These are phyloP conservation scores for Gallinago nigripennis DNA, from an alignment of 2,797 vertebrate genomes.

Conservation along the genomic window DNA sequence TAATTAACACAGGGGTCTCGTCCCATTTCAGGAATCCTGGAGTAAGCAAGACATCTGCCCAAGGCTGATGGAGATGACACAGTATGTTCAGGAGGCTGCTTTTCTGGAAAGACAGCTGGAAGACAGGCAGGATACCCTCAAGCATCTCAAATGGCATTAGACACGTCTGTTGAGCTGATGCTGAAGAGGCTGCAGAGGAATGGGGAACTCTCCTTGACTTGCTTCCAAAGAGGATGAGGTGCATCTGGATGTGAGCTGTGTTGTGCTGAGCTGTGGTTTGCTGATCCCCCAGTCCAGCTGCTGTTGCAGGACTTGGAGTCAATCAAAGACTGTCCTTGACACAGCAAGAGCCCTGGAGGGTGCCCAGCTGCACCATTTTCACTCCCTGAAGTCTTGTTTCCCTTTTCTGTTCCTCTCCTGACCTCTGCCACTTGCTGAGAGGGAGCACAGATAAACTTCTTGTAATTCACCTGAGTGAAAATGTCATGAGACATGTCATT, in stretches of 20 bases:
- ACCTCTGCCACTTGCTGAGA: background rate
- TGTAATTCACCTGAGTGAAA: background rate
- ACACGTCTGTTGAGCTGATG: background rate
- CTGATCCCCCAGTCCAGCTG: background rate
- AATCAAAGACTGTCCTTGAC: background rate
- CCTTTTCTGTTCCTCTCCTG: background rate
- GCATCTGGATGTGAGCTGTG: background rate
- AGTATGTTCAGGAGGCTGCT: background rate
- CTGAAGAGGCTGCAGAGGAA: background rate
- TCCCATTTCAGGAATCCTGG: background rate
- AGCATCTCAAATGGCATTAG: background rate
- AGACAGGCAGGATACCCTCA: background rate
- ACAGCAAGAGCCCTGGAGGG: background rate
- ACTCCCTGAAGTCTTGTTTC: background rate
- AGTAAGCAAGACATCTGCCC: background rate
- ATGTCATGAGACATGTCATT: background rate
- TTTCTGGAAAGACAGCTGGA: background rate
- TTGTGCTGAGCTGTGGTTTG: background rate
- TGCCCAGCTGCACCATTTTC: background rate
- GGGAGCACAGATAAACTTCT: background rate
- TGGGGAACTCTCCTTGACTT: background rate
- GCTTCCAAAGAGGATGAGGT: background rate
- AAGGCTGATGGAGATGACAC: background rate
- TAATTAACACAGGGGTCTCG: background rate
- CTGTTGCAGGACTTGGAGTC: background rate